Evolutionary conservation across 2,888 invertebrate genomes (phyloP).

Genomic region (Agonopterix alstromeriana): DNA sequence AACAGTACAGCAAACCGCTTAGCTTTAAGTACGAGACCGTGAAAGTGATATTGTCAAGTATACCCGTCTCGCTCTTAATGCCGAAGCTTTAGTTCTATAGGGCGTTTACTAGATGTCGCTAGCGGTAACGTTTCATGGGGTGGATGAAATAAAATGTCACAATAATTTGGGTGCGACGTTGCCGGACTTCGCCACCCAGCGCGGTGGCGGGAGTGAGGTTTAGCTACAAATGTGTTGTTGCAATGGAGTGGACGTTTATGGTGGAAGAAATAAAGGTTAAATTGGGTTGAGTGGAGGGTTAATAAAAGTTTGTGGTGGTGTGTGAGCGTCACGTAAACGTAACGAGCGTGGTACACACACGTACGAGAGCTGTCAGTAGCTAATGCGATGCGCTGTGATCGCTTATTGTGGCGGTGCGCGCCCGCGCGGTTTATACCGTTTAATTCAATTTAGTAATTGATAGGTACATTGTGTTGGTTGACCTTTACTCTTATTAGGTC

Average conservation of each 20-base stretch:
- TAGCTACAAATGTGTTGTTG: conserved; percentile 42
- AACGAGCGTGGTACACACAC: conserved; percentile 70
- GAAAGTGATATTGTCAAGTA: conserved; percentile 75
- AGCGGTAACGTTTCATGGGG: conserved; percentile 45
- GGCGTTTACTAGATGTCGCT: conserved; percentile 61
- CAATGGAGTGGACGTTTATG: conserved; percentile 30
- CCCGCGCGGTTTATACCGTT: conserved; percentile 66
- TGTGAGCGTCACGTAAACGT: conserved; percentile 71
- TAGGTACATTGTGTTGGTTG: conserved; percentile 40
- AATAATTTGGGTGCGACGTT: conserved; percentile 73
- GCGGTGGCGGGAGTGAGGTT: conserved; percentile 59
- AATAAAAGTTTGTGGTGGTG: conserved; percentile 45
- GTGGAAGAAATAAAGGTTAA: conserved; percentile 28
- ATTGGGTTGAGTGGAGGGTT: conserved; percentile 31
- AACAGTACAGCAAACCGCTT: conserved; percentile 77
- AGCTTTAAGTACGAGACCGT: conserved; percentile 75
- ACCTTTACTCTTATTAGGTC: conserved; percentile 39
- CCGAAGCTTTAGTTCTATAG: conserved; percentile 47
- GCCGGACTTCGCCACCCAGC: conserved; percentile 71
- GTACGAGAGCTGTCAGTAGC: conserved; percentile 69
- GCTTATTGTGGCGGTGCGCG: conserved; percentile 64
- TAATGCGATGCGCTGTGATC: conserved; percentile 72
- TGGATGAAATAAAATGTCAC: conserved; percentile 62
- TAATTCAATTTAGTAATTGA: conserved; percentile 76
- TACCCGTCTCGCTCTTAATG: conserved; percentile 58